A percentile compares a stretch with the other conserved stretches of the same genome.
phyloP scores from a whole-genome alignment of 2,113 vertebrate genomes.

The Mesoclemmys tuberculata region DNA sequence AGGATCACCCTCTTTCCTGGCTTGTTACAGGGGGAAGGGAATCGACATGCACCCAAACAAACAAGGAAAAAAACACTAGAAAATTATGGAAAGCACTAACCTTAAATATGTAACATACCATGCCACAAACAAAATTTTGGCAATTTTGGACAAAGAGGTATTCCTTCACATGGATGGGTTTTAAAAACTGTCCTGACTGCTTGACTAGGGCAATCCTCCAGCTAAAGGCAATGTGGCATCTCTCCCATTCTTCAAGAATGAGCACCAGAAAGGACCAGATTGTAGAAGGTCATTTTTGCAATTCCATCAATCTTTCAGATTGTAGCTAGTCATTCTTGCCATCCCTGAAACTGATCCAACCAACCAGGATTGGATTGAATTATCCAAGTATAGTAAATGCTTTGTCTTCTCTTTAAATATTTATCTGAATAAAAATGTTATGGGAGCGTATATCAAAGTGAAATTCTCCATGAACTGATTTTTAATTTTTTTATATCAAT shows the following conservation, averaged over 20 bases:
- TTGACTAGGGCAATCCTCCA: neutral
- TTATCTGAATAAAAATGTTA: neutral
- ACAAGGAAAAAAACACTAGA: neutral
- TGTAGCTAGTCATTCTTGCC: neutral
- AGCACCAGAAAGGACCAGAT: neutral
- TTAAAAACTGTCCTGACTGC: neutral
- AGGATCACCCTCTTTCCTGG: slow-evolving; percentile 31
- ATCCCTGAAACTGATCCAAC: neutral
- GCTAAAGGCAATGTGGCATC: neutral
- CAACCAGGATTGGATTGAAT: neutral
- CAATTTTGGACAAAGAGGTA: neutral
- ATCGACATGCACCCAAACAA: neutral
- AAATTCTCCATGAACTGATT: neutral
- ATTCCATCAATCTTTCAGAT: neutral
- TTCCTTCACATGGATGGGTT: neutral
- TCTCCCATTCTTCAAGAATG: neutral
- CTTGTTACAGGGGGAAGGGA: neutral
- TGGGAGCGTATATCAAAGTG: neutral
- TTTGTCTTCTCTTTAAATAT: neutral
- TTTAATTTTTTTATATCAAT: neutral
- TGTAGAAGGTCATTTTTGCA: neutral
- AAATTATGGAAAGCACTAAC: neutral
- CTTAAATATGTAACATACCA: neutral
- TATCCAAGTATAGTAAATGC: accelerated
- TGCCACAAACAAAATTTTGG: neutral